Evolutionary conservation across 2,113 vertebrate genomes (phyloP).

Genomic region (Sclerurus mexicanus): DNA sequence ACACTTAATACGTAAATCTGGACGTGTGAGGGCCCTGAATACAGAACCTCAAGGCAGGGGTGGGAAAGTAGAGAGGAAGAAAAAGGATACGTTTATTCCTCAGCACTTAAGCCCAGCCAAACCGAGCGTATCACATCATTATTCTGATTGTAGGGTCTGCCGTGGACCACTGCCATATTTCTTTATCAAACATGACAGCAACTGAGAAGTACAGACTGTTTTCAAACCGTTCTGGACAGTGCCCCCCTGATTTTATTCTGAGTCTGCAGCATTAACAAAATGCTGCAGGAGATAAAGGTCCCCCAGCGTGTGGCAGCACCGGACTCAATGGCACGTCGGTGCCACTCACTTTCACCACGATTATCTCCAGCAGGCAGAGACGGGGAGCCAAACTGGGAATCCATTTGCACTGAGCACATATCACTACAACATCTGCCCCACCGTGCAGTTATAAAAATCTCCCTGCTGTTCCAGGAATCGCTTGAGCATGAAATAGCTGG

Average conservation of each 20-base stretch:
- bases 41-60: neutral
- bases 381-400: neutral
- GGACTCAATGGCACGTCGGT: neutral
- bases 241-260: neutral
- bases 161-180: neutral
- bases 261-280: neutral
- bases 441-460: neutral
- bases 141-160: neutral
- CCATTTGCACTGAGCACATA: neutral
- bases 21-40: neutral
- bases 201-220: neutral
- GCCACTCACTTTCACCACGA: neutral
- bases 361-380: slow-evolving; percentile 10
- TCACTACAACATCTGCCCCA: slow-evolving; percentile 1
- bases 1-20: neutral
- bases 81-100: neutral
- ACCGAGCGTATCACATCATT: neutral
- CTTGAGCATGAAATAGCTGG: slow-evolving; percentile 6
- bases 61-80: neutral
- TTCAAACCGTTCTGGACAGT: neutral
- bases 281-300: neutral
- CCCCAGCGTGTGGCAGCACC: neutral
- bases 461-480: slow-evolving; percentile 11
- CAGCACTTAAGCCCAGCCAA: neutral
- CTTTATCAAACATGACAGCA: neutral